These are phyloP conservation scores for Nylanderia fulva DNA, from an alignment of 1,140 invertebrate species.

Conservation along the genomic window DNA sequence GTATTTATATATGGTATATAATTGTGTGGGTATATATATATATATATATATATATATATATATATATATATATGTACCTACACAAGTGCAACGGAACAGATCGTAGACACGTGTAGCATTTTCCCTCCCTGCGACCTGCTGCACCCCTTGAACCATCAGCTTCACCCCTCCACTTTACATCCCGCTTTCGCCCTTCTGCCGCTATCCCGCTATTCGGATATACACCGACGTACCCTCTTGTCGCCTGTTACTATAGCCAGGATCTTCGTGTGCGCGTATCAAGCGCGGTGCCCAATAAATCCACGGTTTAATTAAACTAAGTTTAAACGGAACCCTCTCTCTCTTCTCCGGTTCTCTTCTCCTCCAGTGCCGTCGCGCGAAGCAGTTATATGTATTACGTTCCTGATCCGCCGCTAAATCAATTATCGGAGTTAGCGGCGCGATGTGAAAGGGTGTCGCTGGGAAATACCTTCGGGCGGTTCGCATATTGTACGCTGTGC, in stretches of 20 bases:
- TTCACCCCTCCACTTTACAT: slow-evolving; percentile 4
- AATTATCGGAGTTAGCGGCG: slow-evolving; percentile 80
- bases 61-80: slow-evolving; percentile 27
- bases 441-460: slow-evolving; percentile 38
- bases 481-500: slow-evolving; percentile 41
- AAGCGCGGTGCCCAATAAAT: slow-evolving; percentile 80
- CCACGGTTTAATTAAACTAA: slow-evolving; percentile 84
- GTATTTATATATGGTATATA: no score
- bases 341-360: not conserved
- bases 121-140: not conserved
- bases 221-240: slow-evolving; percentile 59
- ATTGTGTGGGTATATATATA: no score
- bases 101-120: slow-evolving; percentile 52
- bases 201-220: not conserved
- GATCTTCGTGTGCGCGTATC: slow-evolving; percentile 73
- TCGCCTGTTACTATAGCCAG: slow-evolving; percentile 44
- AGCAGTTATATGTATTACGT: slow-evolving; percentile 82
- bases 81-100: not conserved
- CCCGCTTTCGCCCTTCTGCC: not conserved
- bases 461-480: slow-evolving; percentile 42
- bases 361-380: slow-evolving; percentile 66
- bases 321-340: slow-evolving; percentile 79
- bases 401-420: slow-evolving; percentile 83
- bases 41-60: slow-evolving; percentile 5
- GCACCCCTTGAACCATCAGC: slow-evolving; percentile 19